Percentiles rank a stretch among this genome's conserved stretches.
Conservation (phyloP, 2,797 vertebrate species). For the Sylvilagus floridanus region DNA sequence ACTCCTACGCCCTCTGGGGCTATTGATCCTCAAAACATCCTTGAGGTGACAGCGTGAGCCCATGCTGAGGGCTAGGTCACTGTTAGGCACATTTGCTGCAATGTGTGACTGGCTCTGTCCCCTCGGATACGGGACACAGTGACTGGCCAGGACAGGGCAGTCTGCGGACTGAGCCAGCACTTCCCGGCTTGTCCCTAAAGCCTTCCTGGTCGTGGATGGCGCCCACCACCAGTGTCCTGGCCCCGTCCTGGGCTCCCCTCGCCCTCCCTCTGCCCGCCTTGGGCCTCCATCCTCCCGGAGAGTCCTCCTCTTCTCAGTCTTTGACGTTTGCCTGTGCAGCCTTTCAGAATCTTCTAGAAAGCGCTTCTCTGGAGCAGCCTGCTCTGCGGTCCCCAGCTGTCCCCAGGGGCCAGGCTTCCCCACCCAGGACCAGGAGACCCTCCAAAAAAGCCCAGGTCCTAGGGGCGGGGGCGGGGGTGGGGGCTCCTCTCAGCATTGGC, state of each 20-base stretch:
- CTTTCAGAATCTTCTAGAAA: background rate
- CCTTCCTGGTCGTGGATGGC: background rate
- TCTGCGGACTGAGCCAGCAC: background rate
- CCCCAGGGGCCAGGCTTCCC: background rate
- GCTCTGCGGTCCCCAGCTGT: background rate
- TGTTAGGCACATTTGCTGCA: background rate
- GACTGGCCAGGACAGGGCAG: too few relatives aligned
- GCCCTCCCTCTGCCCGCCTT: background rate
- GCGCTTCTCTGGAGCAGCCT: background rate
- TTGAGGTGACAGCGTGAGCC: background rate
- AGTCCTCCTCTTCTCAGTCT: background rate
- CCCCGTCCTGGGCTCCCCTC: too few relatives aligned
- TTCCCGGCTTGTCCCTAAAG: background rate
- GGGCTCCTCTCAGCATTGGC: background rate
- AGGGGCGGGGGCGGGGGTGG: too few relatives aligned
- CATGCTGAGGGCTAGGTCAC: background rate
- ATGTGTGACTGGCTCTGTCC: background rate
- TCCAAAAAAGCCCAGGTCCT: background rate
- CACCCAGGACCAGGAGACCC: too few relatives aligned
- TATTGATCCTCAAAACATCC: background rate
- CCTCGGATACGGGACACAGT: background rate
- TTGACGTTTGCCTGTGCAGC: background rate
- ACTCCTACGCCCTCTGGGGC: background rate
- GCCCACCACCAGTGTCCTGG: too few relatives aligned
- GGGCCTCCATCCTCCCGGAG: background rate